phyloP scores from a whole-genome alignment of 2,888 invertebrate species.

The Marasmarcha lunaedactyla region DNA sequence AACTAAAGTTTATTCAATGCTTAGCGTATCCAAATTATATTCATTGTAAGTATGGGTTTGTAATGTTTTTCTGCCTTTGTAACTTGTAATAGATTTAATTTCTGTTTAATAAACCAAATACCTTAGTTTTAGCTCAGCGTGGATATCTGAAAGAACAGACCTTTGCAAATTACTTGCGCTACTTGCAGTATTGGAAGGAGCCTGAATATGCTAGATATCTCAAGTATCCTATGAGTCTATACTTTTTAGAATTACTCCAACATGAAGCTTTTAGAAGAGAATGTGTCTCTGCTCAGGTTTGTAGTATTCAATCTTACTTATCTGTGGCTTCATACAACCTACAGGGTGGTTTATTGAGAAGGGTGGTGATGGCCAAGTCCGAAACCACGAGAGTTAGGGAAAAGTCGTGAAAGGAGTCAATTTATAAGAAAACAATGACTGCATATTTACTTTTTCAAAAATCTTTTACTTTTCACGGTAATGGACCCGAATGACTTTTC shows the following conservation, averaged over 20 bases:
- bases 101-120: conserved; percentile 20
- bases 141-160: conserved; percentile 95
- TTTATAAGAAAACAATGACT: too few species aligned
- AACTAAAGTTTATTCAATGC: conserved; percentile 98
- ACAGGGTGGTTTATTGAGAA: not conserved
- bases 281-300: conserved; percentile 87
- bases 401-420: too few species aligned
- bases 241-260: conserved; percentile 95
- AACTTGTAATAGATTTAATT: not conserved
- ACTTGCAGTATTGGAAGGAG: conserved; percentile 97
- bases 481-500: too few species aligned
- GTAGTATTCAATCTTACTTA: conserved; percentile 1
- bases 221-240: conserved; percentile 98
- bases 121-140: conserved; percentile 93
- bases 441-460: too few species aligned
- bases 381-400: too few species aligned
- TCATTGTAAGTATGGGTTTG: conserved; percentile 82
- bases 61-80: not conserved
- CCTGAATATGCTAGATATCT: conserved; percentile 97
- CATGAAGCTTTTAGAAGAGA: conserved; percentile 97
- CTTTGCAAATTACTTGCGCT: conserved; percentile 96
- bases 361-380: too few species aligned
- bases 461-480: too few species aligned
- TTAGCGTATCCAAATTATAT: conserved; percentile 99
- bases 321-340: too few species aligned